Evolutionary conservation across 2,113 vertebrate species (phyloP).

Genomic region (Cinclus mexicanus): DNA sequence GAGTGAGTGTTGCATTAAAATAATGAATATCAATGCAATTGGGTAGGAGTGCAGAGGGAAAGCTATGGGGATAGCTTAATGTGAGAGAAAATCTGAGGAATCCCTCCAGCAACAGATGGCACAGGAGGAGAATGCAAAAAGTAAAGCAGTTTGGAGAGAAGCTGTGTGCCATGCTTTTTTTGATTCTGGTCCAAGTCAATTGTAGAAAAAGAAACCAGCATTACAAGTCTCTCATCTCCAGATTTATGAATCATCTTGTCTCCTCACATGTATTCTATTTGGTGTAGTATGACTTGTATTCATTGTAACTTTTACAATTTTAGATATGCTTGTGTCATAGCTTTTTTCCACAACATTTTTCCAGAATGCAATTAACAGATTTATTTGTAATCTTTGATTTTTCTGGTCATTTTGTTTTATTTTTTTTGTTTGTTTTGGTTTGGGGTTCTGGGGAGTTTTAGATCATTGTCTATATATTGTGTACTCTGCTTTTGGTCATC

Average conservation of each 20-base stretch:
- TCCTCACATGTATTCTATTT: neutral
- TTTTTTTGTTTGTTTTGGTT: neutral
- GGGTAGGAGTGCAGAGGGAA: conserved; percentile 20
- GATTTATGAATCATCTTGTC: neutral
- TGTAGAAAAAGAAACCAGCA: neutral
- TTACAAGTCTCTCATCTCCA: neutral
- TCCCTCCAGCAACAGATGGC: conserved; percentile 38
- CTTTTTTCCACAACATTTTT: neutral
- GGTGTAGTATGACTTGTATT: neutral
- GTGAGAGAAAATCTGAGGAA: conserved; percentile 7
- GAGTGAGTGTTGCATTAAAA: neutral
- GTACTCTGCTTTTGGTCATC: neutral
- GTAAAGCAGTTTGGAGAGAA: neutral
- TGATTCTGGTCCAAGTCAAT: neutral
- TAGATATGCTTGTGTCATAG: neutral
- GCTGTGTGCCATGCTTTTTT: neutral
- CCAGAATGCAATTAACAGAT: neutral
- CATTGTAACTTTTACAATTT: neutral
- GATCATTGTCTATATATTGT: neutral
- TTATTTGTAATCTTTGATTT: neutral
- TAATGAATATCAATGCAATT: conserved; percentile 32
- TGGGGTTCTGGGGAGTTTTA: accelerated
- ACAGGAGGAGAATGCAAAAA: conserved; percentile 12
- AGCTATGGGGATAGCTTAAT: neutral
- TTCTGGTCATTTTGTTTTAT: neutral